phyloP scores from a whole-genome alignment of 1,140 invertebrate genomes.

The Ruditapes philippinarum region DNA sequence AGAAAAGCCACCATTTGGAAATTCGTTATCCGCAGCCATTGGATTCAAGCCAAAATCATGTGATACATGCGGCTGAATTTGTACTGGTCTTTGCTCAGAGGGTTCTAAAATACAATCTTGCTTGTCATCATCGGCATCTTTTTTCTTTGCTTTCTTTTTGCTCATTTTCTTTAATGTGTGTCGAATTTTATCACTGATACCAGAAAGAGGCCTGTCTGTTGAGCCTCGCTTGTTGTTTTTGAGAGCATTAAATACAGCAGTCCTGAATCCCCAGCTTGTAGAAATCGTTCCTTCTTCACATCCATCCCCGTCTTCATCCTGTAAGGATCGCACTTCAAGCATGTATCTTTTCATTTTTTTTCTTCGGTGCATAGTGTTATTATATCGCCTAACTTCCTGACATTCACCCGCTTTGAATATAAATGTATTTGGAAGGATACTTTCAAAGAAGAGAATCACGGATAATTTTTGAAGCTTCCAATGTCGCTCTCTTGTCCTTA shows the following conservation, averaged over 20 bases:
- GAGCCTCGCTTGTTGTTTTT: background rate
- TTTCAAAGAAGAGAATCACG: conserved; percentile 77
- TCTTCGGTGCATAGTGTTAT: conserved; percentile 37
- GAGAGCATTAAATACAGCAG: conserved; percentile 19
- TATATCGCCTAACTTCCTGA: conserved; percentile 50
- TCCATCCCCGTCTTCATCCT: conserved; percentile 14
- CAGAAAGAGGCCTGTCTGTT: conserved; percentile 12
- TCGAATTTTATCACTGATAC: conserved; percentile 21
- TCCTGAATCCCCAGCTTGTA: conserved; percentile 37
- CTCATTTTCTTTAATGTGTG: conserved; percentile 1
- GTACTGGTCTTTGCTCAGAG: background rate
- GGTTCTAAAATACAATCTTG: background rate
- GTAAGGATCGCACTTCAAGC: conserved; percentile 60
- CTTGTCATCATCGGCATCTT: background rate
- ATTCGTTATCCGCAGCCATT: background rate
- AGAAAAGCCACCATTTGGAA: background rate
- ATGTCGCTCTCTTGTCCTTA: conserved; percentile 69
- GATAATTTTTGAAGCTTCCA: conserved; percentile 70
- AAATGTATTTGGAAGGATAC: conserved; percentile 58
- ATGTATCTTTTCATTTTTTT: conserved; percentile 60
- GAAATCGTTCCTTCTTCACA: background rate
- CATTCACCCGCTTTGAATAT: conserved; percentile 42
- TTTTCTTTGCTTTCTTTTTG: background rate
- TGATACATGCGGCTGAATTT: background rate
- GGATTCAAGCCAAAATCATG: background rate